Conservation (phyloP, 2,113 vertebrate genomes). For the Strix uralensis region DNA sequence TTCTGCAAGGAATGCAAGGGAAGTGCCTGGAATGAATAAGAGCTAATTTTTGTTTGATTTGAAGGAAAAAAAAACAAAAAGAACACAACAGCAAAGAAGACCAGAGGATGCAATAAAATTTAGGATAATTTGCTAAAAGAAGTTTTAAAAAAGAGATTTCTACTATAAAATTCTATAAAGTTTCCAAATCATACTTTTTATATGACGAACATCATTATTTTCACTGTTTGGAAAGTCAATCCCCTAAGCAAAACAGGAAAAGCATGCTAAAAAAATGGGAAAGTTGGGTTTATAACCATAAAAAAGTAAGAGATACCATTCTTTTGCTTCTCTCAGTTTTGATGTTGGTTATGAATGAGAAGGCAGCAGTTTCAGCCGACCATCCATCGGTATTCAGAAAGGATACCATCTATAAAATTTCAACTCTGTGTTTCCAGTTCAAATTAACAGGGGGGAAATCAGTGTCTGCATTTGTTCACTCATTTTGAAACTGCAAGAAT, state of each 20-base stretch:
- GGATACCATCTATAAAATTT: background rate
- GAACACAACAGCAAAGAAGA: background rate
- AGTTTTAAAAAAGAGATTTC: background rate
- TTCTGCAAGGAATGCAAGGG: background rate
- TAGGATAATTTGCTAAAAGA: background rate
- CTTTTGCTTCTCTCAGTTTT: background rate
- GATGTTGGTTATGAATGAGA: background rate
- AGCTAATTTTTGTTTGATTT: background rate
- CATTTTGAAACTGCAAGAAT: background rate
- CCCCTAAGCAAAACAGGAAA: background rate
- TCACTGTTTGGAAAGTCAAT: background rate
- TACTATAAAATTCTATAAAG: background rate
- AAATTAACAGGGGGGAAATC: background rate
- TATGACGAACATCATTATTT: background rate
- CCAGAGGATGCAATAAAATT: background rate
- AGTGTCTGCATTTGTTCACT: background rate
- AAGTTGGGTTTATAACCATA: background rate
- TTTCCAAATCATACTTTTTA: background rate
- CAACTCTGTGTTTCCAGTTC: background rate
- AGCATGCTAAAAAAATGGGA: background rate
- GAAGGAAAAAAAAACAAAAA: background rate
- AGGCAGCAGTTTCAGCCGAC: background rate
- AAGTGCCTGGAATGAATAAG: background rate
- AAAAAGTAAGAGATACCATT: background rate
- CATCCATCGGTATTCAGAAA: background rate